These are phyloP conservation scores for Styela clava DNA, from an alignment of 23 tunicate genomes.

Conservation along the genomic window DNA sequence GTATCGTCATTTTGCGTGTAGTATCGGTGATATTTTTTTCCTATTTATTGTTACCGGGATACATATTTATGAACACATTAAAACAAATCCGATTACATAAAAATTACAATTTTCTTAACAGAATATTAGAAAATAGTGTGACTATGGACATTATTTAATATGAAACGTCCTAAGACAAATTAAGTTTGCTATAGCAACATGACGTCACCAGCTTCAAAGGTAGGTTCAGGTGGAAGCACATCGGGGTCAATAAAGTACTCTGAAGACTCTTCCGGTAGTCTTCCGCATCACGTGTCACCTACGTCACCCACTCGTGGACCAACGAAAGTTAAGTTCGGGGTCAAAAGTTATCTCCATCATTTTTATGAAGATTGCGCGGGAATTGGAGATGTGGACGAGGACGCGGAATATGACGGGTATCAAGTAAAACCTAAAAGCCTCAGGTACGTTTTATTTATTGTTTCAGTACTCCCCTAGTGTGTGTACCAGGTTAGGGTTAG, in stretches of 20 bases:
- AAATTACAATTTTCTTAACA: no score
- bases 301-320: background rate
- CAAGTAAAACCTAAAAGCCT: background rate
- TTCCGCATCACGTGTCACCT: slow-evolving; percentile 7
- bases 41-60: no score
- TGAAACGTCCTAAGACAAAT: no score
- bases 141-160: background rate
- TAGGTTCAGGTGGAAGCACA: background rate
- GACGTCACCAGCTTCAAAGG: background rate
- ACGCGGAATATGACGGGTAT: slow-evolving; percentile 3
- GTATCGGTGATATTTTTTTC: no score
- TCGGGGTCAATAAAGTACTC: background rate
- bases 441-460: background rate
- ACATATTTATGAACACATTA: no score
- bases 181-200: background rate
- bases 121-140: no score
- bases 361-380: slow-evolving; percentile 83
- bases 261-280: background rate
- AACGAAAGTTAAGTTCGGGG: slow-evolving; percentile 37
- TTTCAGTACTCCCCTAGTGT: background rate
- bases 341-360: slow-evolving; percentile 57
- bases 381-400: slow-evolving; percentile 14
- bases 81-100: no score
- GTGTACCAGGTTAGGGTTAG: slow-evolving; percentile 8
- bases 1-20: no score